Evolutionary conservation across 2,113 vertebrate species (phyloP), one percentile per base, ranked within the genome.

Genomic region (Tangachromis dhanisi): DNA sequence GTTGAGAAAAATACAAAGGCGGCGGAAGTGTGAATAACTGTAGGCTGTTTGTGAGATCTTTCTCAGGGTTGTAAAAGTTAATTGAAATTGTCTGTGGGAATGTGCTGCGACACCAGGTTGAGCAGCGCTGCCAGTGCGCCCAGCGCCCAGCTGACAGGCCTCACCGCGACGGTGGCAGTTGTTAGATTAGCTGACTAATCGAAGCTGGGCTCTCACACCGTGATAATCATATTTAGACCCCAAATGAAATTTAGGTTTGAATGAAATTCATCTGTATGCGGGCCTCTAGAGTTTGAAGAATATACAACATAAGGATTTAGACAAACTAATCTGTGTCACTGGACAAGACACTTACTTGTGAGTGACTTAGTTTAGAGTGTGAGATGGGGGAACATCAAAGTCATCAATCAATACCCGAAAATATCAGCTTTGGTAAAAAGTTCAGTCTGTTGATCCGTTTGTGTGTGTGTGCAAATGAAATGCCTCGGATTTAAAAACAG

Each of bases 31-130:
- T 81, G 88, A 81, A 66, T 33, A 79, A 86, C 86, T 61, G 38
- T 68, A 13, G 59, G 71, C 68, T 90, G 83, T 85, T 92, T 63
- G 78, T 84, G 84, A 55, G 71, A 91, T 92, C 90, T 91, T 86
- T 93, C 82, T 76, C 49, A 31, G 45, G 89, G 90, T 89, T 93
- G 92, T 94, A 89, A 88, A 92, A 95, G 92, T 93, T 93, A 95
- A 95, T 95, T 93, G 91, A 92, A 95, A 93, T 90, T 91, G 92
- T 94, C 89, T 94, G 86, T 85, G 88, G 55, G 83, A 92, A 88
- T 78, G 90, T 83, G 83, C 84, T 38, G n/a, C 24, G n/a, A 90
- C 83, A 84, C 31, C 88, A 88, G 86, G 90, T 90, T 80, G 87
- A 93, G 83, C 89, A 84, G 53, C 21, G 6, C 88, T 86, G 90